A percentile compares a stretch with the other conserved stretches of the same genome.
Evolutionary conservation across 2,888 invertebrate species (phyloP).

Genomic region (Pyrrhia umbra): DNA sequence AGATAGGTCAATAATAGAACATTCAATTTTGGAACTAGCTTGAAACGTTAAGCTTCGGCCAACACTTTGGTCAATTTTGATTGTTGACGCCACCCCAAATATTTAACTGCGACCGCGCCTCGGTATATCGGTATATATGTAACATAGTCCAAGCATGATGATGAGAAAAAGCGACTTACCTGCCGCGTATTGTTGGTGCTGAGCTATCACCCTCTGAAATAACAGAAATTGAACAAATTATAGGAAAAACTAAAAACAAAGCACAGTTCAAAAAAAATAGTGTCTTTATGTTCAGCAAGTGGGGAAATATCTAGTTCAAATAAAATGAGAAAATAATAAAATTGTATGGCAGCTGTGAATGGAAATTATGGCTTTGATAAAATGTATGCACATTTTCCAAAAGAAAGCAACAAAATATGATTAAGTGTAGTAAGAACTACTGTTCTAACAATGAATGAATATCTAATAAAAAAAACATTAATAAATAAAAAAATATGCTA

Average conservation of each 20-base stretch:
- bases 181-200: conserved; percentile 91
- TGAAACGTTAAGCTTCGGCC: too few relatives aligned
- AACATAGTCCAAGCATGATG: too few relatives aligned
- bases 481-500: neutral
- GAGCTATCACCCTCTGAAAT: conserved; percentile 92
- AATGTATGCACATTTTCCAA: neutral
- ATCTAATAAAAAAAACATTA: neutral
- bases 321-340: neutral
- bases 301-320: neutral
- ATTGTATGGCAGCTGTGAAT: neutral
- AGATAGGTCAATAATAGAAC: too few relatives aligned
- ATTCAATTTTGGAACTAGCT: too few relatives aligned
- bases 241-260: conserved; percentile 53
- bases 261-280: conserved; percentile 11
- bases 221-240: conserved; percentile 72
- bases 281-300: conserved; percentile 3
- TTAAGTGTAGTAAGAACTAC: too few relatives aligned
- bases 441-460: neutral
- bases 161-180: conserved; percentile 83
- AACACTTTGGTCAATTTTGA: too few relatives aligned
- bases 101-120: too few relatives aligned
- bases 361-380: too few relatives aligned
- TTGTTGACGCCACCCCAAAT: too few relatives aligned
- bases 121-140: too few relatives aligned
- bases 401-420: neutral